Evolutionary conservation across 1,140 invertebrate genomes (phyloP).

Genomic region (Trichonephila clavata): DNA sequence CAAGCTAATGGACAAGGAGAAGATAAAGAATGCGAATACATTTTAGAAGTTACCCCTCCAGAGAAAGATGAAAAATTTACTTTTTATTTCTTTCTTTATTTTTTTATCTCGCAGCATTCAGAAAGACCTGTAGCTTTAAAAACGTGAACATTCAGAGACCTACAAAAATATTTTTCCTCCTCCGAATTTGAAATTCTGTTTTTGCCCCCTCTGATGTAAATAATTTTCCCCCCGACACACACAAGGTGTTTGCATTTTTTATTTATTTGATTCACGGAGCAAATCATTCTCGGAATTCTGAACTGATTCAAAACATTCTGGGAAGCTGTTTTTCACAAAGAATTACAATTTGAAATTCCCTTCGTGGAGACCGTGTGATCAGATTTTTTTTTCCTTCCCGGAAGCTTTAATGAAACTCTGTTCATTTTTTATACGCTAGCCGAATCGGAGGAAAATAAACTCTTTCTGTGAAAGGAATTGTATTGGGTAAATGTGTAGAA

Average conservation of each 20-base stretch:
- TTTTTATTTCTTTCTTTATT: background rate
- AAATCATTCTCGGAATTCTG: conserved; percentile 53
- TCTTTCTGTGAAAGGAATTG: background rate
- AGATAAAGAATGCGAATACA: background rate
- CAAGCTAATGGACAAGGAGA: conserved; percentile 18
- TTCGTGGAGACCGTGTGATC: conserved; percentile 23
- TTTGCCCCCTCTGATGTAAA: background rate
- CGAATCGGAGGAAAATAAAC: background rate
- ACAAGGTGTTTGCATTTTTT: conserved; percentile 33
- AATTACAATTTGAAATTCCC: conserved; percentile 60
- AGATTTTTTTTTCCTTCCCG: background rate
- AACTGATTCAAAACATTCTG: conserved; percentile 48
- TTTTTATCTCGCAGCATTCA: background rate
- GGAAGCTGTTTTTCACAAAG: conserved; percentile 7
- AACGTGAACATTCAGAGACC: conserved; percentile 9
- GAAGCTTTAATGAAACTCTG: conserved; percentile 8
- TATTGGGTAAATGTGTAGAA: background rate
- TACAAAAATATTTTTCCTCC: background rate
- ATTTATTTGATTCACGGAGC: conserved; percentile 38
- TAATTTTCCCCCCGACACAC: conserved; percentile 28
- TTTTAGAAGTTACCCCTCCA: conserved; percentile 1
- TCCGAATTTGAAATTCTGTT: conserved; percentile 1
- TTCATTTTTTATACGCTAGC: background rate
- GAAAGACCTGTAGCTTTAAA: conserved; percentile 42
- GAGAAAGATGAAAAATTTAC: background rate